A percentile compares a stretch with the other conserved stretches of the same genome.
These are phyloP conservation scores for Craseonycteris thonglongyai DNA, from an alignment of 2,113 vertebrate genomes.

Conservation along the genomic window DNA sequence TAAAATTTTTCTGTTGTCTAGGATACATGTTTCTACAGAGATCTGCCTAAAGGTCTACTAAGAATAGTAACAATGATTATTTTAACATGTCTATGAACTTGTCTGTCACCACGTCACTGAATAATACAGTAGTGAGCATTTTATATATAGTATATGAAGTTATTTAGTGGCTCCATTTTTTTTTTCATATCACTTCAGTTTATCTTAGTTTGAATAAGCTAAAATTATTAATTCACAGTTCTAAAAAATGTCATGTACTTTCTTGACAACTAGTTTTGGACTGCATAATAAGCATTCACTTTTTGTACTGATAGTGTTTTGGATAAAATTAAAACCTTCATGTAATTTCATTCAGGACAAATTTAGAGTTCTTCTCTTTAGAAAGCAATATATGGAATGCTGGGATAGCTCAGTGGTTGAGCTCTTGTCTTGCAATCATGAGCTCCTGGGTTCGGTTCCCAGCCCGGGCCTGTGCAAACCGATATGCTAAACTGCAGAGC, in stretches of 20 bases:
- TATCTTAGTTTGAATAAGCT: constrained; percentile 37
- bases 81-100: neutral
- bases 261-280: neutral
- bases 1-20: constrained; percentile 31
- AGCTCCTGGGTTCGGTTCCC: too few species aligned
- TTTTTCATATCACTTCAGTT: constrained; percentile 7
- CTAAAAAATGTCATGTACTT: neutral
- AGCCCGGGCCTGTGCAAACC: too few species aligned
- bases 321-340: neutral
- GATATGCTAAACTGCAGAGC: too few species aligned
- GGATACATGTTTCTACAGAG: constrained; percentile 21
- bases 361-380: constrained; percentile 4
- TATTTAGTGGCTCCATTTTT: neutral
- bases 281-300: neutral
- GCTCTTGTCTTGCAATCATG: too few species aligned
- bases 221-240: constrained; percentile 33
- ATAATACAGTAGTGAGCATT: neutral
- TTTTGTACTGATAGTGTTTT: neutral
- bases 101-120: neutral
- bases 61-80: neutral
- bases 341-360: neutral
- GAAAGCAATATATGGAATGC: neutral
- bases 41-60: neutral
- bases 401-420: too few species aligned
- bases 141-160: neutral